A percentile compares a stretch with the other conserved stretches of the same genome.
phyloP scores from a whole-genome alignment of 2,113 vertebrate genomes.

The Corythornis cristatus region DNA sequence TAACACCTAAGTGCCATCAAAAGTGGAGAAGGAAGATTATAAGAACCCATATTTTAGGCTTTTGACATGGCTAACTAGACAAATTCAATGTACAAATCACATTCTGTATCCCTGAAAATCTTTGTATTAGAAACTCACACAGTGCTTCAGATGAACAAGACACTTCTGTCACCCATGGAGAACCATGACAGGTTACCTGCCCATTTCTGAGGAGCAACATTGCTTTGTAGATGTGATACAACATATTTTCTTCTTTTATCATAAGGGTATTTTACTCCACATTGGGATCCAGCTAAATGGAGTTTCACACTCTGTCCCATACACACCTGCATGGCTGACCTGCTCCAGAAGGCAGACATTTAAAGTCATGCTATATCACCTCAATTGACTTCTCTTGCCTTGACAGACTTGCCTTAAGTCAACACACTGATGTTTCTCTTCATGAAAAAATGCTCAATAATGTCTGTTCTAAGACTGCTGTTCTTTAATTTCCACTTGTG shows the following conservation, averaged over 20 bases:
- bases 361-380: neutral
- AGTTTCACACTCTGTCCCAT: accelerated
- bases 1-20: accelerated
- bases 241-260: accelerated
- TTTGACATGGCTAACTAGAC: neutral
- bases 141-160: neutral
- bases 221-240: neutral
- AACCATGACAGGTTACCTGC: neutral
- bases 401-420: neutral
- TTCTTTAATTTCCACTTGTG: conserved; percentile 41
- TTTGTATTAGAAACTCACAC: neutral
- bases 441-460: conserved; percentile 1
- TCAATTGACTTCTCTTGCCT: neutral
- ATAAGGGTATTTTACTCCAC: neutral
- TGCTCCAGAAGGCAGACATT: neutral
- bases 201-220: accelerated
- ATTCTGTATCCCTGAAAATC: neutral
- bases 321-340: neutral
- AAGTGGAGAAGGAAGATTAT: neutral
- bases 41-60: neutral
- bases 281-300: neutral
- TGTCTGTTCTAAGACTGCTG: neutral
- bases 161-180: neutral
- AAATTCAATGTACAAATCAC: neutral
- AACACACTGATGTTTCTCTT: neutral